Evolutionary conservation across 1,140 invertebrate genomes (phyloP).

Genomic region (Drosophila sp.): DNA sequence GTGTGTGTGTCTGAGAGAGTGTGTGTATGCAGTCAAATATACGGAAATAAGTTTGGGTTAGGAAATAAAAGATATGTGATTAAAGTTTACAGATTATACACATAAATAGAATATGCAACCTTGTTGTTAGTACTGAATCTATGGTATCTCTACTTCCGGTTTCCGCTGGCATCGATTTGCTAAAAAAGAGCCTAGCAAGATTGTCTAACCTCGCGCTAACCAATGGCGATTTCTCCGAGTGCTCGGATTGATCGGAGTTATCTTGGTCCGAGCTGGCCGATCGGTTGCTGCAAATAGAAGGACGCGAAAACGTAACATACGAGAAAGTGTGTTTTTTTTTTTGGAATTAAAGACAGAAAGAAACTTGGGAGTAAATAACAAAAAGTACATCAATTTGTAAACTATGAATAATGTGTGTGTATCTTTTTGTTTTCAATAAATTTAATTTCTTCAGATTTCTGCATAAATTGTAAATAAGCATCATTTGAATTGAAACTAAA

Average conservation of each 20-base stretch:
- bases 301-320: conserved; percentile 57
- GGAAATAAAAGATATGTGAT: conserved; percentile 28
- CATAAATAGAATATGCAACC: conserved; percentile 78
- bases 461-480: conserved; percentile 30
- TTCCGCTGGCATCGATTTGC: conserved; percentile 86
- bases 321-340: conserved; percentile 37
- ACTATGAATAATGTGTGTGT: conserved; percentile 27
- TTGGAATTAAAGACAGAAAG: conserved; percentile 16
- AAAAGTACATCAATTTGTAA: conserved; percentile 41
- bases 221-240: conserved; percentile 86
- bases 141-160: conserved; percentile 85
- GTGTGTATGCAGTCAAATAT: conserved; percentile 15
- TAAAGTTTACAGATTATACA: conserved; percentile 11
- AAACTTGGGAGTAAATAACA: conserved; percentile 19
- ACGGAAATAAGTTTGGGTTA: conserved; percentile 35
- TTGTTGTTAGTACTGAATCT: conserved; percentile 85
- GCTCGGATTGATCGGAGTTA: conserved; percentile 85
- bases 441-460: conserved; percentile 8
- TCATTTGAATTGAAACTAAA: conserved; percentile 33
- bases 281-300: conserved; percentile 85
- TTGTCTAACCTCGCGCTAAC: conserved; percentile 87
- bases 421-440: conserved; percentile 21
- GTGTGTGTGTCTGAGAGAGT: not conserved
- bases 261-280: conserved; percentile 87
- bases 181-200: conserved; percentile 88